phyloP scores from a whole-genome alignment of 2,797 vertebrate genomes.

The Limnodromus scolopaceus region DNA sequence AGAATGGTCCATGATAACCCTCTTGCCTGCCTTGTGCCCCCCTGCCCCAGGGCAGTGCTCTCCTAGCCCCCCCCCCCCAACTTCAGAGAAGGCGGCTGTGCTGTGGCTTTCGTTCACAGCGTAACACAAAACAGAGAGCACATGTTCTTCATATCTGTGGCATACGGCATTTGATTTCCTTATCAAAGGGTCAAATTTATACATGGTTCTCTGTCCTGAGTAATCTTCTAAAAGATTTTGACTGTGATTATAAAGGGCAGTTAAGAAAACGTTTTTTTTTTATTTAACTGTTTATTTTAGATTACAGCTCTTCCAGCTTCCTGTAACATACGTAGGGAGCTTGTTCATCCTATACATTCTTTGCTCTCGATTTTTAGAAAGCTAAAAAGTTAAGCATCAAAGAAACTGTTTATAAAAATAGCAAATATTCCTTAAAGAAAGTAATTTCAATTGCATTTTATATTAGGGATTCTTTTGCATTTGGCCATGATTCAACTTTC shows the following conservation, averaged over 20 bases:
- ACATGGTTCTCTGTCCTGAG: neutral
- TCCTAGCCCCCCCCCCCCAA: neutral
- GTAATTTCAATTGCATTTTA: neutral
- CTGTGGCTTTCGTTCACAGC: neutral
- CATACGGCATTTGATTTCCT: neutral
- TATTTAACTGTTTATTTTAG: neutral
- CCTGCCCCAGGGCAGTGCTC: neutral
- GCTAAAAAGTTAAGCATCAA: neutral
- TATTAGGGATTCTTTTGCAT: neutral
- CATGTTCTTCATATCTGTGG: neutral
- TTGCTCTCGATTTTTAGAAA: neutral
- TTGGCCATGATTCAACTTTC: neutral
- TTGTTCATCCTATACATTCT: neutral
- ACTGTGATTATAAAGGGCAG: neutral
- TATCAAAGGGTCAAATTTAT: neutral
- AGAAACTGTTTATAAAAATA: neutral
- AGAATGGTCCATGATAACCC: neutral
- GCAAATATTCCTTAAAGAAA: neutral
- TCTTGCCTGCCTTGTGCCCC: neutral
- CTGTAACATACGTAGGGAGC: neutral
- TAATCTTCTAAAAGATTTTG: neutral
- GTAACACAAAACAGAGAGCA: neutral
- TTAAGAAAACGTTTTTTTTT: neutral
- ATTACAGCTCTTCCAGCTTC: neutral
- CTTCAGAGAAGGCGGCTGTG: neutral